Conservation (phyloP, 2,797 vertebrate genomes). For the Pachyuromys duprasi region DNA sequence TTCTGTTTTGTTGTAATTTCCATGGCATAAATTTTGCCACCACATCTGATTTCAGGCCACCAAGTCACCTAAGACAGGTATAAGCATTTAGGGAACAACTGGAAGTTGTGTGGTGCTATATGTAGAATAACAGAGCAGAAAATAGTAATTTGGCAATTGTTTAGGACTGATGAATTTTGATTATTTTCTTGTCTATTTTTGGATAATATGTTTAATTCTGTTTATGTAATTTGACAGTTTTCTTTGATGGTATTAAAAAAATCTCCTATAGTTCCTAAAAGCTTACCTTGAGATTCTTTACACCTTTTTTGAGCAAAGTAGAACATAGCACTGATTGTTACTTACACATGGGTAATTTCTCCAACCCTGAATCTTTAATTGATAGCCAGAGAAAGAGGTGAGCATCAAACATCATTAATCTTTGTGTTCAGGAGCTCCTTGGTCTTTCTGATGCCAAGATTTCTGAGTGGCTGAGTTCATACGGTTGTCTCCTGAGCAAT, state of each 20-base stretch:
- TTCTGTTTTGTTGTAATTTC: neutral
- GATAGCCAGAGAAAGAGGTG: neutral
- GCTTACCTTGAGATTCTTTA: neutral
- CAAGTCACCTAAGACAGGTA: neutral
- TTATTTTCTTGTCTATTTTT: neutral
- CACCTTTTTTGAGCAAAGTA: neutral
- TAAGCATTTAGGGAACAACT: neutral
- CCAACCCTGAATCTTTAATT: neutral
- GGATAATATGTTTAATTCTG: neutral
- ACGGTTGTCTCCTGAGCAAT: neutral
- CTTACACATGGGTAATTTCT: neutral
- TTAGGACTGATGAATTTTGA: neutral
- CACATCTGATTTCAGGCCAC: neutral
- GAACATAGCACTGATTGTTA: neutral
- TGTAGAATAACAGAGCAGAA: neutral
- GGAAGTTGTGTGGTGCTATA: too few species aligned
- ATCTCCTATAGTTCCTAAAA: conserved; percentile 18
- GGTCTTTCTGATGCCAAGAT: neutral
- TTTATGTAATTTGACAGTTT: neutral
- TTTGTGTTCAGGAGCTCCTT: neutral
- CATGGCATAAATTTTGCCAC: neutral
- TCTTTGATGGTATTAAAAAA: neutral
- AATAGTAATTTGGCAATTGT: neutral
- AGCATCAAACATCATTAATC: neutral
- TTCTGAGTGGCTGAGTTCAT: neutral